phyloP scores from a whole-genome alignment of 2,797 vertebrate genomes.

The Avahi laniger region DNA sequence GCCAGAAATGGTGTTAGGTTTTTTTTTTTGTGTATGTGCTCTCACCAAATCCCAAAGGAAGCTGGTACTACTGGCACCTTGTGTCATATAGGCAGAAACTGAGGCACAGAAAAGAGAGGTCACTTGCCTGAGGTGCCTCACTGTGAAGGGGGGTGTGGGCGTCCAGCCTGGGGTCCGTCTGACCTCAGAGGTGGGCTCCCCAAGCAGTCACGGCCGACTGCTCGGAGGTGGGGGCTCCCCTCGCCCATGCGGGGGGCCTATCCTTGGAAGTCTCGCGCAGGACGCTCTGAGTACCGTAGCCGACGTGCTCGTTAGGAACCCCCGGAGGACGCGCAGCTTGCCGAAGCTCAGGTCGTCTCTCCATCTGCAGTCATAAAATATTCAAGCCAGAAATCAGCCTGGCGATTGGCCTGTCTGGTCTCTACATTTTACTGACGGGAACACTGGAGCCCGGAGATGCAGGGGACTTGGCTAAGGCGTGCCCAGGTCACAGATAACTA shows the following conservation, averaged over 20 bases:
- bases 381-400: neutral
- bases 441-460: neutral
- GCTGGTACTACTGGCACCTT: neutral
- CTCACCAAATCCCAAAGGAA: neutral
- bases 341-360: neutral
- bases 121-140: neutral
- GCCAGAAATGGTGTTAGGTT: neutral
- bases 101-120: neutral
- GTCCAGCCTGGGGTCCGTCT: neutral
- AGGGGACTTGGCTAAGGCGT: neutral
- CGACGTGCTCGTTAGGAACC: neutral
- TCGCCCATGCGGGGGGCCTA: neutral
- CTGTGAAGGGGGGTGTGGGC: neutral
- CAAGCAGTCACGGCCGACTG: neutral
- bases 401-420: neutral
- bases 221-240: neutral
- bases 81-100: neutral
- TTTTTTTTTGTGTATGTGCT: neutral
- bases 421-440: neutral
- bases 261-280: neutral
- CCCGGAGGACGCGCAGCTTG: neutral
- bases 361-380: constrained; percentile 28
- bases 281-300: neutral
- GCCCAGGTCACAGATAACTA: neutral
- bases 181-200: neutral